Conservation (phyloP, 2,797 vertebrate species). For the Picus viridis region DNA sequence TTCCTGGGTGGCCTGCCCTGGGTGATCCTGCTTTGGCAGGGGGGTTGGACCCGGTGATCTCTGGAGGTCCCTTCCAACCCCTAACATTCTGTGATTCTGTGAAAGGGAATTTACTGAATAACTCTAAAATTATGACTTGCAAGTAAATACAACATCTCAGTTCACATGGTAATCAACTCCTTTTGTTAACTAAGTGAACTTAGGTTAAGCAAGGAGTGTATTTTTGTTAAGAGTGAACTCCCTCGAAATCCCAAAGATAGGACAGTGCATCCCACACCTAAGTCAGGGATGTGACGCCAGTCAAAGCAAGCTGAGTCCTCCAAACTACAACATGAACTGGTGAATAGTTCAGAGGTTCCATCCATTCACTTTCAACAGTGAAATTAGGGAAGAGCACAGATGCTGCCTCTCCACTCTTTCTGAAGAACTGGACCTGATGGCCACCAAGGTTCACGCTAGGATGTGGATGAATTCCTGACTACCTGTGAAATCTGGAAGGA, state of each 20-base stretch:
- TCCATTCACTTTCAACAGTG: not conserved
- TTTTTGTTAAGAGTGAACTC: not conserved
- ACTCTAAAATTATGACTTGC: not conserved
- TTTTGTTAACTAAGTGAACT: no score
- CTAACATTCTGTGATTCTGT: no score
- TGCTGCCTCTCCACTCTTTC: not conserved
- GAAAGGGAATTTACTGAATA: not conserved
- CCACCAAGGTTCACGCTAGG: not conserved
- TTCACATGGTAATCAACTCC: not conserved
- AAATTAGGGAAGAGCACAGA: not conserved
- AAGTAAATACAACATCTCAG: not conserved
- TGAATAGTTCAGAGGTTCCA: not conserved
- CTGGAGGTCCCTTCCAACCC: no score
- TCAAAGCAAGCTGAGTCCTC: not conserved
- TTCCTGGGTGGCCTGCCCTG: no score
- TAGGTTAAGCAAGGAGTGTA: no score
- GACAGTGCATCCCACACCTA: rapidly evolving
- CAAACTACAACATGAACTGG: not conserved
- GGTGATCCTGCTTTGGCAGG: no score
- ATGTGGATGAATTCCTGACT: not conserved
- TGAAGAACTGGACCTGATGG: not conserved
- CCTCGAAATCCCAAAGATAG: not conserved
- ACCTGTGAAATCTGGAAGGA: not conserved
- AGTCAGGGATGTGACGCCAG: not conserved
- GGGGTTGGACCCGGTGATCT: no score